Conservation (phyloP, 2,113 vertebrate genomes). For the Maccullochella peelii region DNA sequence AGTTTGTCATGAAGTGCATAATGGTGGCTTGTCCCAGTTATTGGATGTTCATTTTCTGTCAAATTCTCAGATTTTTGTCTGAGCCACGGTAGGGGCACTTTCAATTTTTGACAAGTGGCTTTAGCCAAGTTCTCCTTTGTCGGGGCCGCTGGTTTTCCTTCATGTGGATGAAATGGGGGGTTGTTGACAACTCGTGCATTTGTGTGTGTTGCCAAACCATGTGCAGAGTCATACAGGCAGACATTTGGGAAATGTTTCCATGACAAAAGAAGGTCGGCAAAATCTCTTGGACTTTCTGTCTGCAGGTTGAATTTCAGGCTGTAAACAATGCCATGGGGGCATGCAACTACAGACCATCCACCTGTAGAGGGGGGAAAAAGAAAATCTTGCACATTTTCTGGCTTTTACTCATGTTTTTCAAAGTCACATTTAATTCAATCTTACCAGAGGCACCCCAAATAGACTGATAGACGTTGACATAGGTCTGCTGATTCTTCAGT, state of each 20-base stretch:
- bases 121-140: conserved; percentile 17
- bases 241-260: conserved; percentile 53
- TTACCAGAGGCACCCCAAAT: background rate
- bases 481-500: background rate
- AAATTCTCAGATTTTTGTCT: background rate
- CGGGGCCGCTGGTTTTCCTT: conserved; percentile 2
- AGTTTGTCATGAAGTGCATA: conserved; percentile 39
- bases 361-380: too few relatives aligned
- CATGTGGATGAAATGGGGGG: conserved; percentile 18
- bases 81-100: background rate
- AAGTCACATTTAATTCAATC: too few relatives aligned
- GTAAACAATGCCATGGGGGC: conserved; percentile 6
- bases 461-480: background rate
- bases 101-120: conserved; percentile 1
- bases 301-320: conserved; percentile 9
- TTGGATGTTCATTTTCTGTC: conserved; percentile 19
- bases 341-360: background rate
- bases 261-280: conserved; percentile 44
- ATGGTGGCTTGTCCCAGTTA: conserved; percentile 35
- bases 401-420: too few relatives aligned
- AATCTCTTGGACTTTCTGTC: background rate
- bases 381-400: too few relatives aligned
- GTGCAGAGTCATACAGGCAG: conserved; percentile 47
- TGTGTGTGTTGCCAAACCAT: conserved; percentile 27
- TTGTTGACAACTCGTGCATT: background rate